Percentiles rank a stretch among this genome's conserved stretches.
These are phyloP conservation scores for Clostera curtula DNA, from an alignment of 2,888 invertebrate species.

Conservation along the genomic window DNA sequence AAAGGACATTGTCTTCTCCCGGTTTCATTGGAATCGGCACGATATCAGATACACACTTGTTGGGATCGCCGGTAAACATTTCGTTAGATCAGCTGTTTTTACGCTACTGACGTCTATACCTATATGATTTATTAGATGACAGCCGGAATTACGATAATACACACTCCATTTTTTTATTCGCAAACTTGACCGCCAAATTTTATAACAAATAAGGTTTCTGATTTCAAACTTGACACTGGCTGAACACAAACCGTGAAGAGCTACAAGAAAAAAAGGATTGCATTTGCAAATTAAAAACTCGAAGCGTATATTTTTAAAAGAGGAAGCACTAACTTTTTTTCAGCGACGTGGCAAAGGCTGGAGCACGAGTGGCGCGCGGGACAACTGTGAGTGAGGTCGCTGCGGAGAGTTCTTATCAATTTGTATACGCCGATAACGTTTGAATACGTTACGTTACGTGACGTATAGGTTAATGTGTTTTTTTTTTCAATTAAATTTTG, in stretches of 20 bases:
- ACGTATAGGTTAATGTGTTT: neutral
- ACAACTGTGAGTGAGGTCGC: constrained; percentile 40
- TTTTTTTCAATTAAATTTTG: neutral
- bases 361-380: constrained; percentile 25
- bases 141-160: too few species aligned
- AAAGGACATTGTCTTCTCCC: too few species aligned
- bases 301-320: constrained; percentile 7
- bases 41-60: too few species aligned
- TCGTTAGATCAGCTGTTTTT: too few species aligned
- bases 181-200: neutral
- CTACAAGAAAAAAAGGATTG: neutral
- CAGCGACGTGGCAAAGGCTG: constrained; percentile 8
- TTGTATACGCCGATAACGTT: constrained; percentile 22
- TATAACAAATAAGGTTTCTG: too few species aligned
- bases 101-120: too few species aligned
- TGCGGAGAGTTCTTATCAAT: constrained; percentile 41
- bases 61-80: too few species aligned
- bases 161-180: neutral
- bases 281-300: constrained; percentile 6
- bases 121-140: too few species aligned
- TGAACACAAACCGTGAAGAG: too few species aligned
- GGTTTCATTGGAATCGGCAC: too few species aligned
- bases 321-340: constrained; percentile 19
- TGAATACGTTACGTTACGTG: constrained; percentile 16
- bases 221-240: too few species aligned